Base-by-base conservation (phyloP, 2,113 vertebrate genomes). In the Sardina pilchardus region DNA sequence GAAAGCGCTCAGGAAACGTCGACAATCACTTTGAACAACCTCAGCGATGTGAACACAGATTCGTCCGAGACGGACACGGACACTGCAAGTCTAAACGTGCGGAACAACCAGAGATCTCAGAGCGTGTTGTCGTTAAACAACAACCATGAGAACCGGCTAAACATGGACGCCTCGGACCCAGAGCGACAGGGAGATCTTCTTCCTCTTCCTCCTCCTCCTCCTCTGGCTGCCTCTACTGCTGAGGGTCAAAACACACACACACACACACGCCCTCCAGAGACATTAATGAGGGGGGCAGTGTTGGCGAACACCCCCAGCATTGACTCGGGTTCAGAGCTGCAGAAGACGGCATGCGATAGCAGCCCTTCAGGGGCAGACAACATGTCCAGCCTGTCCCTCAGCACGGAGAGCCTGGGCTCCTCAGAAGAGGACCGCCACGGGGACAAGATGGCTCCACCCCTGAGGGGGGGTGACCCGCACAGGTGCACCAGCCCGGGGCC, bases 101-200 rank as follows among this genome's bases (percentile, higher is more conserved):
- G 85, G 39, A 92, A 90, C 81, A 83, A 87, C 45, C 87, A 87
- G 43, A 81, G 42, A 84, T 83, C 81, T 0, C 84, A 88, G 81
- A 86, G 9, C 86, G 47, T 86, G 9, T n/a, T 85, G 17, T 36
- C 71, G 47, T 34, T 88, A 34, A 91, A 90, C 85, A 90, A 90
- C 48, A 90, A 92, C 82, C 83, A 85, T 14, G 85, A 87, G 26
- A 84, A 80, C 17, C 83, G 50, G 10, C 30, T 78, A 14, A 34
- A 36, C 30, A 12, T 36, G 30, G 36, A 14, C 14, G 4, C 30
- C 10, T 6, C 26, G 5, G 26, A 34, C 26, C 2, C 6, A 1
- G 67, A 78, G 34, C 71, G 14, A 17, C 71, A 36, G 12, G 9
- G 30, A 30, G 67, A 36, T n/a, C 26, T n/a, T 71, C 6, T n/a